Base-by-base conservation (phyloP, 2,888 invertebrate species). In the Cacoxenus indagator region DNA sequence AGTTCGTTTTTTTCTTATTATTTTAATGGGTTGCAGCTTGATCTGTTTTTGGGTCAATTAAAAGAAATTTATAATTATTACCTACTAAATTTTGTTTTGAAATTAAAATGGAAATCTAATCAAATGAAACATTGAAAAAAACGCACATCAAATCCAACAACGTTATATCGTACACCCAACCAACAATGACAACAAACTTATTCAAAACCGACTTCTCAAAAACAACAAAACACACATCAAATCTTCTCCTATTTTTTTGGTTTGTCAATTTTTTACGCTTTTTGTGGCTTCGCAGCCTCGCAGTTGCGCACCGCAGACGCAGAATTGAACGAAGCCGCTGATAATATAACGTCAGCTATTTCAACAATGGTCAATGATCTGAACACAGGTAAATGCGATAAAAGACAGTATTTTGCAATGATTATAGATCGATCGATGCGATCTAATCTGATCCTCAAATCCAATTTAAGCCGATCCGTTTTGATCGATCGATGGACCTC, bases 291-390 rank as follows among this genome's bases (percentile, higher is more conserved):
- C 81, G 67, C 81, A 81, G 82, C 81, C 75, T 79, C 81, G 61
- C 95, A 85, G 97, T 98, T 76, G 72, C 78, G 62, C 74, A 68
- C 67, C 43, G 95, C 95, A 85, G 97, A 97, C 89, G 95, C 95
- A 85, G 97, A 98, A 89, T 91, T 99, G 67, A 91, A 98, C 77
- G 95, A 95, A 84, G 98, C 98, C 59, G 98, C 98, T 55, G 98
- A 98, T 89, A 97, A 96, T 29, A 98, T 99, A 78, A 98, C 98
- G 72, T 96, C 96, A 89, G 98, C 98, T 72, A 98, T 99, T 97
- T 97, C 97, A 43, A 96, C 96, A 27, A 92, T 99, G 78, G 98
- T 99, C 78, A 92, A 96, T 88, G 98, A 99, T 90, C 92, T 98
- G 67, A 97, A 98, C 89, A 95, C 96, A 90, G 95, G 94, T 94